Conservation (phyloP, 2,888 invertebrate genomes). For the Ormyrus pomaceus region DNA sequence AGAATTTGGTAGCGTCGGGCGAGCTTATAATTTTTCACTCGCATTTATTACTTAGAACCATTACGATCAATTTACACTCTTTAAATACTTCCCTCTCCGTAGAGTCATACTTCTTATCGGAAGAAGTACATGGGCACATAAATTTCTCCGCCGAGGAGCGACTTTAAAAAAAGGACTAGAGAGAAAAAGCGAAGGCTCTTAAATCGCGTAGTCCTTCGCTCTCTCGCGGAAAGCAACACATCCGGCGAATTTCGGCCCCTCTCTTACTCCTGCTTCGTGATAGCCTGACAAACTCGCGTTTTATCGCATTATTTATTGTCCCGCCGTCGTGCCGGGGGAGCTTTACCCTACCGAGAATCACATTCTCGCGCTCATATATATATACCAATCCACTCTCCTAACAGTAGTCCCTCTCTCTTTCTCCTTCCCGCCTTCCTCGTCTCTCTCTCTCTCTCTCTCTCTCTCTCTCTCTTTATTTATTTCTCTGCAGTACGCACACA, state of each 20-base stretch:
- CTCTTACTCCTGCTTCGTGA: slow-evolving; percentile 63
- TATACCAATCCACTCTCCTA: slow-evolving; percentile 43
- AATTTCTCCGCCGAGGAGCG: slow-evolving; percentile 35
- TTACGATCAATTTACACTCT: slow-evolving; percentile 57
- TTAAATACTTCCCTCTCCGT: slow-evolving; percentile 48
- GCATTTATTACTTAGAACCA: slow-evolving; percentile 47
- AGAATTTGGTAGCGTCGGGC: slow-evolving; percentile 5
- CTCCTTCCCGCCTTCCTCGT: slow-evolving; percentile 25
- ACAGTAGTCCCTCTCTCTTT: slow-evolving; percentile 3
- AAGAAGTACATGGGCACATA: slow-evolving; percentile 42
- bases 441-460: slow-evolving; percentile 31
- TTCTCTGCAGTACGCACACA: not conserved
- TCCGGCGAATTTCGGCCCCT: slow-evolving; percentile 54
- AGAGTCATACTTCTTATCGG: slow-evolving; percentile 47
- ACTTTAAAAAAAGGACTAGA: slow-evolving; percentile 34
- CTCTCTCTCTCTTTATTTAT: not conserved
- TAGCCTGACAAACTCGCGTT: slow-evolving; percentile 74
- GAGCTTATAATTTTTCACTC: slow-evolving; percentile 42
- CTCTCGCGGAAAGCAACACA: slow-evolving; percentile 55
- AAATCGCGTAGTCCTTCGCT: slow-evolving; percentile 52
- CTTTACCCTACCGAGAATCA: slow-evolving; percentile 63
- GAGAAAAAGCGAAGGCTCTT: slow-evolving; percentile 41
- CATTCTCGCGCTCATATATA: slow-evolving; percentile 55
- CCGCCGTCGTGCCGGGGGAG: slow-evolving; percentile 62
- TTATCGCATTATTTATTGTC: slow-evolving; percentile 76